Evolutionary conservation across 1,140 invertebrate species (phyloP).

Genomic region (Papilio polyxenes): DNA sequence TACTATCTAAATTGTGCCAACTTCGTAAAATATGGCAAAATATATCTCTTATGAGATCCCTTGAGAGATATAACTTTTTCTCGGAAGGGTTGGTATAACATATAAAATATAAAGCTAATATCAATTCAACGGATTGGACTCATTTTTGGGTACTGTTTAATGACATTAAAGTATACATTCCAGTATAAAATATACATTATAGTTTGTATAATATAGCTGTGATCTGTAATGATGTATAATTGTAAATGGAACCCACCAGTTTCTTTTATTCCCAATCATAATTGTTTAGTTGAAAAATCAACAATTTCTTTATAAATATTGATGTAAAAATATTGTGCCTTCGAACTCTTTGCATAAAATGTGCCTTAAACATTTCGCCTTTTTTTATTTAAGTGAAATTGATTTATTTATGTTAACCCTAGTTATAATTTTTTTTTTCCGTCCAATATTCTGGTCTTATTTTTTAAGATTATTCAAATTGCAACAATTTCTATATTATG

Average conservation of each 20-base stretch:
- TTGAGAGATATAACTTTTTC: too few relatives aligned
- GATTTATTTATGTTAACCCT: constrained; percentile 44
- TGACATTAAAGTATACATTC: constrained; percentile 5
- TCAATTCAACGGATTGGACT: not conserved
- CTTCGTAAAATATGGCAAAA: too few relatives aligned
- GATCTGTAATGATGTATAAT: not conserved
- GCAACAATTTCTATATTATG: constrained; percentile 18
- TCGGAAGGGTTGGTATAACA: too few relatives aligned
- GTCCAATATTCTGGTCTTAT: constrained; percentile 60
- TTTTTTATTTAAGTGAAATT: constrained; percentile 43
- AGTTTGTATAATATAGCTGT: not conserved
- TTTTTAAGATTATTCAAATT: constrained; percentile 40
- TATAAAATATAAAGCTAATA: not conserved
- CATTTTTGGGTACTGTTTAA: too few relatives aligned
- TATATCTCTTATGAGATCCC: too few relatives aligned
- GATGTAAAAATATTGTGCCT: constrained; percentile 45
- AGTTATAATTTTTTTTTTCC: constrained; percentile 48
- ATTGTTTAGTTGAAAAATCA: constrained; percentile 5
- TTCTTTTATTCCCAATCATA: constrained; percentile 19
- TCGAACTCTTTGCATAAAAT: constrained; percentile 39
- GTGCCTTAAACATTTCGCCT: constrained; percentile 49
- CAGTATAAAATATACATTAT: constrained; percentile 30
- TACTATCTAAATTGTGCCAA: too few relatives aligned
- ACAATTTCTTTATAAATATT: constrained; percentile 10
- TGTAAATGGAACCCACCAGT: constrained; percentile 39